Conservation (phyloP, 2,797 vertebrate species). For the Chromis chromis region DNA sequence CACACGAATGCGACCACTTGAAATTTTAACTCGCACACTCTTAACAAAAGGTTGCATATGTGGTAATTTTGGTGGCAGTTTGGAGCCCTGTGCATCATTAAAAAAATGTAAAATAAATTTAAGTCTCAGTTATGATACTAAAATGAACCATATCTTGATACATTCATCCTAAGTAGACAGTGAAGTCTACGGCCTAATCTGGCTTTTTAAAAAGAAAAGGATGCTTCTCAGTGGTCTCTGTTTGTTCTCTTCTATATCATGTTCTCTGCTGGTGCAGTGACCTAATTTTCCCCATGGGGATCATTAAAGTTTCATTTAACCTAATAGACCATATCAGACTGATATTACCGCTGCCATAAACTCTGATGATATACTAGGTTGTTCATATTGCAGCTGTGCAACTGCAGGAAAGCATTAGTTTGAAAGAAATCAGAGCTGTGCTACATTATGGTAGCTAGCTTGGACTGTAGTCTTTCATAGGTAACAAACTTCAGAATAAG, state of each 20-base stretch:
- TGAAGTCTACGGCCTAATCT: not conserved
- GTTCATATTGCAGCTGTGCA: not conserved
- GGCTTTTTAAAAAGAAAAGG: not conserved
- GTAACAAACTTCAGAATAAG: not conserved
- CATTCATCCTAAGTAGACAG: too few relatives aligned
- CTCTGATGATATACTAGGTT: not conserved
- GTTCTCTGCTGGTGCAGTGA: constrained; percentile 30
- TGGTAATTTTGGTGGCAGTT: too few relatives aligned
- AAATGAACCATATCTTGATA: too few relatives aligned
- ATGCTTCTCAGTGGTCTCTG: not conserved
- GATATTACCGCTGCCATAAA: constrained; percentile 22
- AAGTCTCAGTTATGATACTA: constrained; percentile 4
- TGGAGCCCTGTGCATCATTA: too few relatives aligned
- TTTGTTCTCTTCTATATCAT: constrained; percentile 11
- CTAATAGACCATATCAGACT: constrained; percentile 42
- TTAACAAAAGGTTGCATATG: too few relatives aligned
- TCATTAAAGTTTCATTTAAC: constrained; percentile 60
- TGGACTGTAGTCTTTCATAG: not conserved
- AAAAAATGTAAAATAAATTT: not conserved
- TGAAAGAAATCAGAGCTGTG: not conserved
- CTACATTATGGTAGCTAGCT: not conserved
- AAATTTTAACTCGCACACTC: too few relatives aligned
- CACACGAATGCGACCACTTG: too few relatives aligned
- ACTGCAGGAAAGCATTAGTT: too few relatives aligned
- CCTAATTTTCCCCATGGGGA: constrained; percentile 39